These are phyloP conservation scores for Cyprinodon tularosa DNA, from an alignment of 2,113 vertebrate species.

Conservation along the genomic window DNA sequence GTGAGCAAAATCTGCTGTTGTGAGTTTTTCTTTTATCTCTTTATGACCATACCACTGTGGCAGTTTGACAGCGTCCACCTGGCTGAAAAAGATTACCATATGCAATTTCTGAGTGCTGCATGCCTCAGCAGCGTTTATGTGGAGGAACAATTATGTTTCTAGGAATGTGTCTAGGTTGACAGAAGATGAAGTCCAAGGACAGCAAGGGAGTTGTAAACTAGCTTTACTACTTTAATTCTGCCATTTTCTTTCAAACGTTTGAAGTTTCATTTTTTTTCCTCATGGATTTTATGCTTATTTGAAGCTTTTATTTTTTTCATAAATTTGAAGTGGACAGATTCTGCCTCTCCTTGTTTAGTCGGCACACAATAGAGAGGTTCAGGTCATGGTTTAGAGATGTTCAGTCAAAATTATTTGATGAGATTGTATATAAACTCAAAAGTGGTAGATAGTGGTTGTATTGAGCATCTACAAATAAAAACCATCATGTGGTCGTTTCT, in stretches of 20 bases:
- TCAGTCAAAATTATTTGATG: no score
- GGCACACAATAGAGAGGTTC: no score
- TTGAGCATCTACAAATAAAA: no score
- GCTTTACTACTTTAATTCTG: background rate
- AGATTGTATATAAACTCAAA: no score
- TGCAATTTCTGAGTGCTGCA: slow-evolving; percentile 31
- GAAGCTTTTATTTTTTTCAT: background rate
- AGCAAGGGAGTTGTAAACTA: slow-evolving; percentile 21
- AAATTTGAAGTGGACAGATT: background rate
- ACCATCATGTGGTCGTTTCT: no score
- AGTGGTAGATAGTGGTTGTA: no score
- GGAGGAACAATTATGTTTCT: slow-evolving; percentile 14
- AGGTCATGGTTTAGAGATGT: no score
- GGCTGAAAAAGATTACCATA: slow-evolving; percentile 48
- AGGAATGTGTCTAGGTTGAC: slow-evolving; percentile 31
- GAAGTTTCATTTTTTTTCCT: no score
- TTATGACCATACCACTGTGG: slow-evolving; percentile 12
- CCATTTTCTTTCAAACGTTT: background rate
- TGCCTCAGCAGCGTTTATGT: slow-evolving; percentile 31
- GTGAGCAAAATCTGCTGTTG: background rate
- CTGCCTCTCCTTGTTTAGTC: background rate
- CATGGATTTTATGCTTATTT: slow-evolving; percentile 1
- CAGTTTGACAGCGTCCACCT: slow-evolving; percentile 34
- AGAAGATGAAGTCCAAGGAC: slow-evolving; percentile 39
- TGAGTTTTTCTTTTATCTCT: background rate